Evolutionary conservation across 2,113 vertebrate species (phyloP), one percentile per base, ranked within the genome.

Genomic region (Lates calcarifer): DNA sequence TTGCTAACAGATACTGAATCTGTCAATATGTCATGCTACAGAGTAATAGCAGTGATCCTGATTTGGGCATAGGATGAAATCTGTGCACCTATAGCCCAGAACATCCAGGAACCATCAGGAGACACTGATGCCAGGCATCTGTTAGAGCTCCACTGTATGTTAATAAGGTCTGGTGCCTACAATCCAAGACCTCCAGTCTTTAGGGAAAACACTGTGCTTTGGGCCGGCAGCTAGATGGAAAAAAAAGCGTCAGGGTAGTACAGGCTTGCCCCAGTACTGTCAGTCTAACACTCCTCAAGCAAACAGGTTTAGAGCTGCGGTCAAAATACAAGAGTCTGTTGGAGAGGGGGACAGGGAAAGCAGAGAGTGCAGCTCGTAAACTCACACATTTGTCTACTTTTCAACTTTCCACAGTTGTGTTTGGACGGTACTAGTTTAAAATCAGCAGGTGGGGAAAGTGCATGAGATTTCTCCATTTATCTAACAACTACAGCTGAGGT

Each of bases 261-360:
- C 33, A 47, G 66, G 56, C 33, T 31, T 84, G 71, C 18, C 78
- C 84, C 72, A 88, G 60, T 77, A 85, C 68, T 84, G 87, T 89
- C 90, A 90, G 56, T 74, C 77, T 63, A n/a, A 60, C 77, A 45
- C 49, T 73, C 43, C 57, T 87, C 79, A 85, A 67, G 51, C 78
- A 82, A 87, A 84, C 73, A 56, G 61, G 60, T 73, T 84, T 43
- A 31, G 74, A 82, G 60, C 12, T 51, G 33, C 6, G 49, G 78
- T 67, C 69, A 68, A 74, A 74, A 74, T 24, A 77, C 9, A n/a
- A 6, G 15, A 31, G 51, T 13, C 37, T n/a, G 66, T 39, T 14
- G 20, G 37, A 57, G 78, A 55, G 20, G 29, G 62, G 63, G 43
- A 24, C 33, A 5, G 62, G 28, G 24, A 24, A 18, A 49, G 51